Conservation (phyloP, 2,113 vertebrate species). For the Triplophysa siluroides region DNA sequence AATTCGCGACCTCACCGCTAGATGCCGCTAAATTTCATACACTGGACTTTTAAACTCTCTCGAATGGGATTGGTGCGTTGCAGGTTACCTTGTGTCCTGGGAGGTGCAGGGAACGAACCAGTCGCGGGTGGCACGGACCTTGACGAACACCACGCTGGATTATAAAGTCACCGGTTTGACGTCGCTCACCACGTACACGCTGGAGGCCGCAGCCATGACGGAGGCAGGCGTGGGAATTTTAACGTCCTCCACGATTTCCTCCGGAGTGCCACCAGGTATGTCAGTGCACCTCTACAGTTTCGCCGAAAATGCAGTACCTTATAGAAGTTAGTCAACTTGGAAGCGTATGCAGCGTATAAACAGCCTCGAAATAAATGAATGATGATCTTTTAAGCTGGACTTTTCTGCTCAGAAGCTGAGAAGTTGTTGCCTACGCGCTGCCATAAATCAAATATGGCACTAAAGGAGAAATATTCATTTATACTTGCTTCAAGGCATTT, state of each 20-base stretch:
- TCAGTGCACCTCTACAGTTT: neutral
- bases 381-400: constrained; percentile 68
- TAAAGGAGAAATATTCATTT: constrained; percentile 61
- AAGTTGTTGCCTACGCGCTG: constrained; percentile 68
- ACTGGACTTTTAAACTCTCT: constrained; percentile 22
- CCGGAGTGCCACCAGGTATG: constrained; percentile 93
- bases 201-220: constrained; percentile 86
- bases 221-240: constrained; percentile 77
- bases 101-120: constrained; percentile 80
- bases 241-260: constrained; percentile 90
- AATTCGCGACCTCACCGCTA: too few species aligned
- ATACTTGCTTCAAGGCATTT: constrained; percentile 55
- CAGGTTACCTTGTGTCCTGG: constrained; percentile 91
- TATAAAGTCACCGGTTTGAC: constrained; percentile 87
- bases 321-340: neutral
- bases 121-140: constrained; percentile 72
- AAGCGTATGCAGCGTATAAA: neutral
- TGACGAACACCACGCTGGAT: constrained; percentile 84
- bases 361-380: constrained; percentile 66
- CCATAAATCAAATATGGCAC: constrained; percentile 68
- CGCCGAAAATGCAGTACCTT: neutral
- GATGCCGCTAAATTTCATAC: too few species aligned
- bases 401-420: constrained; percentile 70
- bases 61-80: constrained; percentile 43
- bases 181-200: constrained; percentile 86